These are phyloP conservation scores for Mesorhabditis belari DNA, from an alignment of 2,888 invertebrate genomes.

Conservation along the genomic window DNA sequence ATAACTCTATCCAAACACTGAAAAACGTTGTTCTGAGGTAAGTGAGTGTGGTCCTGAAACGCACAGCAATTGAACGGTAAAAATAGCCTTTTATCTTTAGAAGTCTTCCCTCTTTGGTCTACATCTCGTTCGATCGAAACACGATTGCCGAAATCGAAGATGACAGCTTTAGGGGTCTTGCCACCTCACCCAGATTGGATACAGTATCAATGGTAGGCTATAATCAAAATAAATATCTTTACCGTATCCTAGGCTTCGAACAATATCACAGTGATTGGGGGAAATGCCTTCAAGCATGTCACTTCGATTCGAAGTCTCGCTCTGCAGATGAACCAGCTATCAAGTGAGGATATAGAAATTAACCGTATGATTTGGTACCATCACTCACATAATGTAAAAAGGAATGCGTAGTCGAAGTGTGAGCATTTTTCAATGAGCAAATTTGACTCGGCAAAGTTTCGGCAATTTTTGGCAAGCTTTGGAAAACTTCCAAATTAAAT, in stretches of 20 bases:
- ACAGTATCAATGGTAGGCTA: constrained; percentile 17
- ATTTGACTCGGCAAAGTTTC: not conserved
- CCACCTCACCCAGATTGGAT: constrained; percentile 14
- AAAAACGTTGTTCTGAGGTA: too few species aligned
- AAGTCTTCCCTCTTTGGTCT: constrained; percentile 29
- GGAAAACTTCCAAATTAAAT: too few species aligned
- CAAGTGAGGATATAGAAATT: too few species aligned
- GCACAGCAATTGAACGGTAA: too few species aligned
- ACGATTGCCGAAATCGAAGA: constrained; percentile 24
- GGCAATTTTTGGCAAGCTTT: not conserved
- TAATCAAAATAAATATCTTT: not conserved
- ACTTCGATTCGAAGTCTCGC: constrained; percentile 13
- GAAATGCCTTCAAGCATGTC: not conserved
- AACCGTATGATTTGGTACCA: too few species aligned
- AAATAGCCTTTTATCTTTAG: too few species aligned
- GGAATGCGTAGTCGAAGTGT: too few species aligned
- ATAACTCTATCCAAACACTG: constrained; percentile 41
- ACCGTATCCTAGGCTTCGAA: not conserved
- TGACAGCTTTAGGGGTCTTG: constrained; percentile 31
- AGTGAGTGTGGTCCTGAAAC: too few species aligned
- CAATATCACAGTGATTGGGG: not conserved
- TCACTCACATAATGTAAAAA: too few species aligned
- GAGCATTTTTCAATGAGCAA: too few species aligned
- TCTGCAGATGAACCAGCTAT: constrained; percentile 26
- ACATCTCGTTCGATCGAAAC: constrained; percentile 40